Evolutionary conservation across 2,888 invertebrate genomes (phyloP), one percentile per base, ranked within the genome.

Genomic region (Nomada hirtipes): DNA sequence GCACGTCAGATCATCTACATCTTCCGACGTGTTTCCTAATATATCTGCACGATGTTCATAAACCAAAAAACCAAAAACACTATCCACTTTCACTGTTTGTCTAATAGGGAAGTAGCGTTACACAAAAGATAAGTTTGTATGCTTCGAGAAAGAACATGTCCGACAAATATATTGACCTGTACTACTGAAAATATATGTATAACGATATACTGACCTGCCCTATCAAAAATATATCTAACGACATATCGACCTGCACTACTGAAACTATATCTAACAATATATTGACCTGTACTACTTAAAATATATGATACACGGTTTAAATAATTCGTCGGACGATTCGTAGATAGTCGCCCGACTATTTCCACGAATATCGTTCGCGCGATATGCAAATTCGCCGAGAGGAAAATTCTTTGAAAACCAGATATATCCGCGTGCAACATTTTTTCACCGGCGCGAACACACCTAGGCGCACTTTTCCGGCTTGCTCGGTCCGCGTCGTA

Each of bases 361-460:
- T 36, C 7, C 64, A 42, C 2, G 36, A 47, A 63, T 20, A 73
- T 73, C 23, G 13, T 29, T 36, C n/a, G 15, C 15, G 11, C 36
- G 74, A 73, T 64, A 76, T 72, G 75, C 52, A 74, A 59, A 59
- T 76, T 55, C 20, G 42, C n/a, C 26, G 2, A n/a, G 26, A 26
- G 9, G 57, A 59, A 76, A 42, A 50, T 20, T 73, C 76, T 64
- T 29, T 20, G 26, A 3, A 29, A 44, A 52, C n/a, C 20, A 26
- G 47, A 55, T 36, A 52, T 68, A 20, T 26, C 18, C 18, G 29
- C 59, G 7, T 36, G 20, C 20, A 20, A 57, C 57, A 57, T 57
- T 23, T 57, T 57, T 15, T 47, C 47, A 3, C 47, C 47, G 47
- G 0, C 47, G 1, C 47, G 15, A 44, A 10, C 47, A 13, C 47